Conservation (phyloP, 2,888 invertebrate genomes). For the Neoascia interrupta region DNA sequence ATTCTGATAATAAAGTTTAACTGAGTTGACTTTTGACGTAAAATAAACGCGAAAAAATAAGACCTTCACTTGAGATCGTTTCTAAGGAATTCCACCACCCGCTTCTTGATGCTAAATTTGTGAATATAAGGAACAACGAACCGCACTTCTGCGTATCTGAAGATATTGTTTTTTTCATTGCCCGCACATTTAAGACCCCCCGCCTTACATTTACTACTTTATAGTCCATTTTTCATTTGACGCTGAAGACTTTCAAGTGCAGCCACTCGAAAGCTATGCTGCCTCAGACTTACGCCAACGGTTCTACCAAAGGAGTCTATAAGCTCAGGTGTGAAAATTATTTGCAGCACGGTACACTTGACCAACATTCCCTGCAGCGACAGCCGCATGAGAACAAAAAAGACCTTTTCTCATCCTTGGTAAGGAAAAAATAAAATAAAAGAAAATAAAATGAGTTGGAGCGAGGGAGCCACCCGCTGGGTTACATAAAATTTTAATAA, state of each 20-base stretch:
- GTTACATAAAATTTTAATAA: constrained; percentile 39
- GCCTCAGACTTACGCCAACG: neutral
- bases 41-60: no score
- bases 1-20: no score
- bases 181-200: neutral
- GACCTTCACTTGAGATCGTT: no score
- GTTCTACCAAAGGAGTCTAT: constrained; percentile 5
- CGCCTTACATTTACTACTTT: neutral
- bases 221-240: constrained; percentile 10
- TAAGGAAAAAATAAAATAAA: no score
- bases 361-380: constrained; percentile 47
- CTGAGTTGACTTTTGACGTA: no score
- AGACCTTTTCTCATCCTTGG: no score
- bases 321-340: constrained; percentile 57
- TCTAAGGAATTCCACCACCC: no score
- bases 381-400: constrained; percentile 2
- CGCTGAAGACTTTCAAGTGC: constrained; percentile 21
- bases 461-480: no score
- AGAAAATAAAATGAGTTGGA: no score
- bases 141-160: no score
- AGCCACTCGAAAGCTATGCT: constrained; percentile 8
- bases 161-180: neutral
- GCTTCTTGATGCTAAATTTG: no score
- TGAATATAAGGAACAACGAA: no score
- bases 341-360: constrained; percentile 45